Percentiles rank a stretch among this genome's conserved stretches.
Evolutionary conservation across 92 coral and sea anemone species (phyloP).

Genomic region (Metridium senile): DNA sequence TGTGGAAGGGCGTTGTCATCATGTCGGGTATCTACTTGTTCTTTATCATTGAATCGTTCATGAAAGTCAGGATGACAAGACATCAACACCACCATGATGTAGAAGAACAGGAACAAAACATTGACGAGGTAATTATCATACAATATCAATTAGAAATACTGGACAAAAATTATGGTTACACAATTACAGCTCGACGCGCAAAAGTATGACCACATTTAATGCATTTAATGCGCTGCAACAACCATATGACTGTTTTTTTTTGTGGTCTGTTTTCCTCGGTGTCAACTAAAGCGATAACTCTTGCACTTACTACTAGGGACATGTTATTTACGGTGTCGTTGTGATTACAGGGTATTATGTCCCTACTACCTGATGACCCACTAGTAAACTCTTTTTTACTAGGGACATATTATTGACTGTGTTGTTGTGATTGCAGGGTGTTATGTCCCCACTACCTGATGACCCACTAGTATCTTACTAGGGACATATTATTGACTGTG

Average conservation of each 20-base stretch:
- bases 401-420: background rate
- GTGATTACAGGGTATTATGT: too few species aligned
- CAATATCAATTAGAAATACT: background rate
- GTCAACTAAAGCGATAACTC: too few species aligned
- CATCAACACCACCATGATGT: slow-evolving; percentile 6
- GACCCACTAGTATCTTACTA: slow-evolving; percentile 3
- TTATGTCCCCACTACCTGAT: slow-evolving; percentile 3
- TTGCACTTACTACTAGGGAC: too few species aligned
- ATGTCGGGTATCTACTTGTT: slow-evolving; percentile 90
- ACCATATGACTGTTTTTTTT: too few species aligned
- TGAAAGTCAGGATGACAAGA: slow-evolving; percentile 56
- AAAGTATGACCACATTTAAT: too few species aligned
- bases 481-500: background rate
- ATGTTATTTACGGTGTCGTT: too few species aligned
- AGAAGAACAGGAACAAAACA: background rate
- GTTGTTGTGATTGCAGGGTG: background rate
- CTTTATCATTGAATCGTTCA: slow-evolving; percentile 74
- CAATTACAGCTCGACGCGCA: too few species aligned
- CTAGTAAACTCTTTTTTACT: too few species aligned
- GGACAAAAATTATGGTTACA: too few species aligned
- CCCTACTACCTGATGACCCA: too few species aligned
- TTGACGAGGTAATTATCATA: slow-evolving; percentile 2
- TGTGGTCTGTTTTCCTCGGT: too few species aligned
- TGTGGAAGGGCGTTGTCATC: slow-evolving; percentile 81
- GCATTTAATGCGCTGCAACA: too few species aligned